These are phyloP conservation scores for Galeruca laticollis DNA, from an alignment of 2,888 invertebrate species.

Conservation along the genomic window DNA sequence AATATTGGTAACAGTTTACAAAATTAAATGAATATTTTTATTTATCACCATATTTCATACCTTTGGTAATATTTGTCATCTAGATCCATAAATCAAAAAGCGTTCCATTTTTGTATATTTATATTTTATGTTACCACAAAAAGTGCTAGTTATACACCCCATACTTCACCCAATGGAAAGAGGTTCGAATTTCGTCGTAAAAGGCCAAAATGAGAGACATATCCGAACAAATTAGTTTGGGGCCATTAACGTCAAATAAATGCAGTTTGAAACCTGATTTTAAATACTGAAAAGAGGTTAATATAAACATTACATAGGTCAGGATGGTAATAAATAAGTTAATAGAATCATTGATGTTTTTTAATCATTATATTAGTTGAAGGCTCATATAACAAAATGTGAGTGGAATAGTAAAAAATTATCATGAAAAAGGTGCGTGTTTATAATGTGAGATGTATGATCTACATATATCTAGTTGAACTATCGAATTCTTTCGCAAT, in stretches of 20 bases:
- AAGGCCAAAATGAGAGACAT: slow-evolving; percentile 28
- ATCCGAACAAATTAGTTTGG: slow-evolving; percentile 30
- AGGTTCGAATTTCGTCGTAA: slow-evolving; percentile 31
- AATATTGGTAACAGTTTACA: too few species aligned
- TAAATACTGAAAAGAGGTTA: slow-evolving; percentile 18
- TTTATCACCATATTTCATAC: not conserved
- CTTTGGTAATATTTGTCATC: not conserved
- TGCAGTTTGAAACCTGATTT: slow-evolving; percentile 26
- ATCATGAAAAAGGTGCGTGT: too few species aligned
- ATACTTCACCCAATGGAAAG: not conserved
- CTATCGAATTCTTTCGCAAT: too few species aligned
- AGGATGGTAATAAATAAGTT: slow-evolving; percentile 15
- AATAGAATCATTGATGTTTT: not conserved
- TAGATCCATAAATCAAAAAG: not conserved
- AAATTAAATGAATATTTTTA: too few species aligned
- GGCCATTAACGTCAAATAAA: slow-evolving; percentile 37
- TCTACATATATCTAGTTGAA: too few species aligned
- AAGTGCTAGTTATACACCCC: not conserved
- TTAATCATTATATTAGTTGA: not conserved
- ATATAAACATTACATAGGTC: slow-evolving; percentile 25
- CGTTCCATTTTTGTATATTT: not conserved
- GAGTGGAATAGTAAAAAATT: too few species aligned
- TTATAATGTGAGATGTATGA: too few species aligned
- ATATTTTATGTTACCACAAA: not conserved
- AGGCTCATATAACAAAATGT: too few species aligned